A percentile compares a stretch with the other conserved stretches of the same genome.
Conservation (phyloP, 2,888 invertebrate species). For the Trichopoda pennipes region DNA sequence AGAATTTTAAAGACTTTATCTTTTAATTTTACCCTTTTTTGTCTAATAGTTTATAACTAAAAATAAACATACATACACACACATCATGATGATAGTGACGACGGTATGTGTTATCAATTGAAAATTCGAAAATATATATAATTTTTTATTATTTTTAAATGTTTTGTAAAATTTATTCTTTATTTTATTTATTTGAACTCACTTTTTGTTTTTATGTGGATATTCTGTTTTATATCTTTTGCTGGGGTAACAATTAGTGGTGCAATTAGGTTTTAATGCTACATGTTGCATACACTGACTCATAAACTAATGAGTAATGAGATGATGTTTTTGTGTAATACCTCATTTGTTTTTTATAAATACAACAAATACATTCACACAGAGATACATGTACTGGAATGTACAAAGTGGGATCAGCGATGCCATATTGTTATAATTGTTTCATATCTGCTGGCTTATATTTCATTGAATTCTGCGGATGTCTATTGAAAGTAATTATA, state of each 20-base stretch:
- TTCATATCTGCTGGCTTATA: no score
- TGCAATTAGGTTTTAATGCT: constrained; percentile 64
- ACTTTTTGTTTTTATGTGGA: constrained; percentile 10
- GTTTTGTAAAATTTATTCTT: constrained; percentile 16
- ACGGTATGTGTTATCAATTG: constrained; percentile 32
- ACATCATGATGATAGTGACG: not conserved
- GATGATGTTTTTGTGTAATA: constrained; percentile 31
- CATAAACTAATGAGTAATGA: constrained; percentile 15
- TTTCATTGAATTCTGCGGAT: no score
- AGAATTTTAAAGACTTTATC: constrained; percentile 43
- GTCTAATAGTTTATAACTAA: not conserved
- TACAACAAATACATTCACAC: not conserved
- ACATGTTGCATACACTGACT: constrained; percentile 50
- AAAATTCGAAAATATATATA: constrained; percentile 46
- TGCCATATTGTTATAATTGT: no score
- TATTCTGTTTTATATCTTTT: constrained; percentile 34
- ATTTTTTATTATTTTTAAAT: constrained; percentile 30
- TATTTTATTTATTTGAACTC: not conserved
- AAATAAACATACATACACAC: not conserved
- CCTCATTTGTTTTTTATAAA: constrained; percentile 39
- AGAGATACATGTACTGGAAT: not conserved
- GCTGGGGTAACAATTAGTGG: constrained; percentile 55
- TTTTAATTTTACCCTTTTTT: constrained; percentile 31
- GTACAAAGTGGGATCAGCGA: not conserved
- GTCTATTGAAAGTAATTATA: no score